Base-by-base conservation (phyloP, 2,797 vertebrate genomes). In the Aplochiton taeniatus region DNA sequence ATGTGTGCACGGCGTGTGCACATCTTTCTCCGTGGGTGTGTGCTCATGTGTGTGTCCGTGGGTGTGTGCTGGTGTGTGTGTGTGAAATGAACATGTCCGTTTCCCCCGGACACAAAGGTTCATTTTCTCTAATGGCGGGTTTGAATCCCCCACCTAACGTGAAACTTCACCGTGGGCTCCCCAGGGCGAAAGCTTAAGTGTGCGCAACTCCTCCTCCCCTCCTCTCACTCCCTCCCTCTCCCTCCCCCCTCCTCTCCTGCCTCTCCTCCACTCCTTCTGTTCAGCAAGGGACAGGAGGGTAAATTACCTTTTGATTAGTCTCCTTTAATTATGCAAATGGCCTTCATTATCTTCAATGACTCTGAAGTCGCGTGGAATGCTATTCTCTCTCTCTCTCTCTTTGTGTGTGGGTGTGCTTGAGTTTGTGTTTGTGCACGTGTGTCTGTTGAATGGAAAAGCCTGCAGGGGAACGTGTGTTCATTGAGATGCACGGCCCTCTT, bases 281-380 rank as follows among this genome's bases (percentile, higher is more conserved):
- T 73, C 77, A 82, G 68, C 74, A 69, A 59, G 67, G 75, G 75
- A 87, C 75, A 80, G 82, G 76, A 79, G 79, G 73, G 76, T 86
- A 81, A 90, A 86, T 88, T 87, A 85, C 85, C 83, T 83, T 87
- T 85, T 88, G 79, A 91, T 88, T 89, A 83, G 83, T 81, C 82
- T 78, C 65, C 76, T 85, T 85, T 86, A 89, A 91, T 90, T 90
- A 90, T 90, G 84, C 78, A 91, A 89, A 91, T 83, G 69, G 74
- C 74, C 75, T 83, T 87, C 72, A 85, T 88, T 87, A 87, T 86
- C 79, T 78, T 69, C 72, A 64, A 76, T 61, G 77, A 83, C 76
- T 85, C 76, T 63, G 76, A 82, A 80, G 81, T 81, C 80, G 79
- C 84, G 71, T 73, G 66, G 72, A 82, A 83, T 79, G 83, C 85